These are phyloP conservation scores for Hipparchia sbordonii DNA, from an alignment of 2,888 invertebrate genomes.

Conservation along the genomic window DNA sequence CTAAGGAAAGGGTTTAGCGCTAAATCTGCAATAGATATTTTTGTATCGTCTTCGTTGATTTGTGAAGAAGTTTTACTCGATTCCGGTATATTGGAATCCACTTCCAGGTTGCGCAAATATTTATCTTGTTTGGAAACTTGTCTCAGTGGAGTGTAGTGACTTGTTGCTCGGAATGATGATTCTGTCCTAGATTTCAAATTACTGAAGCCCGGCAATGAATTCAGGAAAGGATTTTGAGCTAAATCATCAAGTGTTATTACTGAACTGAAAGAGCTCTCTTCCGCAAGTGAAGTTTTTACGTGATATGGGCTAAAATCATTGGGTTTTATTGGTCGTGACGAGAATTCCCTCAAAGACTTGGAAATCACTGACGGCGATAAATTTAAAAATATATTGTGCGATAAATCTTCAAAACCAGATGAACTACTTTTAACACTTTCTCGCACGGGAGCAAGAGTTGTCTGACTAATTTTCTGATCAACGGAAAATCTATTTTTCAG, in stretches of 20 bases:
- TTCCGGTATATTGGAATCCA: background rate
- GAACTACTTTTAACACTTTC: background rate
- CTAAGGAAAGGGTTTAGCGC: slow-evolving; percentile 17
- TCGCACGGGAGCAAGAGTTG: background rate
- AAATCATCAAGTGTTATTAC: slow-evolving; percentile 23
- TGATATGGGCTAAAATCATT: slow-evolving; percentile 11
- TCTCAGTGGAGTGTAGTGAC: background rate
- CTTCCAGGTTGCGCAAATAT: background rate
- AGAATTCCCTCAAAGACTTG: background rate
- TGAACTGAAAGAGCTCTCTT: background rate
- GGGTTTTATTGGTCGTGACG: background rate
- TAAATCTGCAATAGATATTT: slow-evolving; percentile 9
- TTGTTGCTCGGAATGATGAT: slow-evolving; percentile 4
- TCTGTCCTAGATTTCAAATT: slow-evolving; percentile 2
- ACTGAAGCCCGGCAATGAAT: slow-evolving; percentile 9
- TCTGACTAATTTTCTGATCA: slow-evolving; percentile 8
- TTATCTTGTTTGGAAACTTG: slow-evolving; percentile 3
- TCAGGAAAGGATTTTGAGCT: slow-evolving; percentile 30
- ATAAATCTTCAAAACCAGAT: slow-evolving; percentile 4
- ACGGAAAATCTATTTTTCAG: slow-evolving; percentile 23
- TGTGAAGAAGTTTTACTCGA: background rate
- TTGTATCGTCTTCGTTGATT: background rate
- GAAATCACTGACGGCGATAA: slow-evolving; percentile 1
- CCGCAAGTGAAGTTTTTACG: background rate
- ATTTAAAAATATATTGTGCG: slow-evolving; percentile 16